Evolutionary conservation across 2,888 invertebrate genomes (phyloP).

Genomic region (Alitta virens): DNA sequence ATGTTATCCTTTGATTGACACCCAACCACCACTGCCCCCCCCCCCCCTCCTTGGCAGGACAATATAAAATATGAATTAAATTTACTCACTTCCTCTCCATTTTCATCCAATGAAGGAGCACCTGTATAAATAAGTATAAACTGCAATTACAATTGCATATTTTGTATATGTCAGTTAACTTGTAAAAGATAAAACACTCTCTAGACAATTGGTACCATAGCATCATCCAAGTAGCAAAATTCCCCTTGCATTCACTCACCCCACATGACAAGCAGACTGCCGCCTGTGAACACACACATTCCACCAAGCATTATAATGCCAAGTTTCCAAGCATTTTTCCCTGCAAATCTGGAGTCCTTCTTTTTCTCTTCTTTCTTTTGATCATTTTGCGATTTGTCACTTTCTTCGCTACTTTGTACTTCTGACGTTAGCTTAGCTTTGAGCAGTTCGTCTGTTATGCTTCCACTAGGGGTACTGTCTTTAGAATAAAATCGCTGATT

Average conservation of each 20-base stretch:
- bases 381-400: not conserved
- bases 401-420: not conserved
- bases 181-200: no score
- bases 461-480: not conserved
- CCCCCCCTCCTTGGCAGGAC: no score
- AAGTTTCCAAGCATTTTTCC: constrained; percentile 46
- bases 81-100: constrained; percentile 68
- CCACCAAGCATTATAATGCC: constrained; percentile 37
- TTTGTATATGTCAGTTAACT: no score
- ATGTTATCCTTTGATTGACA: no score
- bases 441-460: constrained; percentile 11
- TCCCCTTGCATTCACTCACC: constrained; percentile 27
- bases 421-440: constrained; percentile 3
- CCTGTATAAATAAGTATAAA: constrained; percentile 67
- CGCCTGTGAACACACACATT: constrained; percentile 27
- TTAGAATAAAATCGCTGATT: no score
- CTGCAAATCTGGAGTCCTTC: constrained; percentile 37
- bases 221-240: no score
- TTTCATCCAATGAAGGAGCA: constrained; percentile 70
- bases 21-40: no score
- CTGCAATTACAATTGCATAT: no score
- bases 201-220: no score
- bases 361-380: constrained; percentile 10
- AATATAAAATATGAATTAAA: not conserved
- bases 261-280: constrained; percentile 35